phyloP scores from a whole-genome alignment of 2,797 vertebrate species.

The Channa striata region DNA sequence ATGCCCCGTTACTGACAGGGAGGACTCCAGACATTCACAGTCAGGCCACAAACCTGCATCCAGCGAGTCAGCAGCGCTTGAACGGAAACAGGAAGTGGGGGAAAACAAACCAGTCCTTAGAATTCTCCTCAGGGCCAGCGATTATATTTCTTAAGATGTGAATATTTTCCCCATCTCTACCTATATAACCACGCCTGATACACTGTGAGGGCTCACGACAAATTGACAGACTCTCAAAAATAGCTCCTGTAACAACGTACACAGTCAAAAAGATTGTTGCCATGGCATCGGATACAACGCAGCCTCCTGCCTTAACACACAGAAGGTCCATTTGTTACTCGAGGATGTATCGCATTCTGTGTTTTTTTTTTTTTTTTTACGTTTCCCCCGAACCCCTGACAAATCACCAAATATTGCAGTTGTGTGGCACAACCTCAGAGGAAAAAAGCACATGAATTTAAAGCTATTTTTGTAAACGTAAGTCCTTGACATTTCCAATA shows the following conservation, averaged over 20 bases:
- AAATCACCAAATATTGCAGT: slow-evolving; percentile 66
- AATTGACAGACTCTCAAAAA: slow-evolving; percentile 57
- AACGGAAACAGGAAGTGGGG: slow-evolving; percentile 47
- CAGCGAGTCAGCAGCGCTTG: slow-evolving; percentile 30
- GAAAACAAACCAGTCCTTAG: slow-evolving; percentile 14
- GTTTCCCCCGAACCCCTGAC: slow-evolving; percentile 27
- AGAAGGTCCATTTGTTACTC: slow-evolving; percentile 57
- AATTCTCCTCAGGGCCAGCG: slow-evolving; percentile 74
- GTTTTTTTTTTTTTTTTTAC: slow-evolving; percentile 37
- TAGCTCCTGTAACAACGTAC: slow-evolving; percentile 44
- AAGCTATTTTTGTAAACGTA: slow-evolving; percentile 77
- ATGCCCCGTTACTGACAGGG: slow-evolving; percentile 38
- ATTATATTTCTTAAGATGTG: slow-evolving; percentile 34
- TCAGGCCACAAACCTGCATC: slow-evolving; percentile 21
- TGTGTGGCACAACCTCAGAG: slow-evolving; percentile 63
- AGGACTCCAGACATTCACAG: slow-evolving; percentile 21
- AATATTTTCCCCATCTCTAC: slow-evolving; percentile 52
- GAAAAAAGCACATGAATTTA: slow-evolving; percentile 67
- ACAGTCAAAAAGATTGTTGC: slow-evolving; percentile 67
- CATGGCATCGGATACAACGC: slow-evolving; percentile 60
- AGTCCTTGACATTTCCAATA: slow-evolving; percentile 45
- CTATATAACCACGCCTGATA: slow-evolving; percentile 53
- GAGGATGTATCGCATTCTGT: slow-evolving; percentile 49
- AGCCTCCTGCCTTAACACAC: slow-evolving; percentile 79
- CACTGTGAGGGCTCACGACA: slow-evolving; percentile 73